Evolutionary conservation across 2,888 invertebrate genomes (phyloP).

Genomic region (Plagiodera versicolora): DNA sequence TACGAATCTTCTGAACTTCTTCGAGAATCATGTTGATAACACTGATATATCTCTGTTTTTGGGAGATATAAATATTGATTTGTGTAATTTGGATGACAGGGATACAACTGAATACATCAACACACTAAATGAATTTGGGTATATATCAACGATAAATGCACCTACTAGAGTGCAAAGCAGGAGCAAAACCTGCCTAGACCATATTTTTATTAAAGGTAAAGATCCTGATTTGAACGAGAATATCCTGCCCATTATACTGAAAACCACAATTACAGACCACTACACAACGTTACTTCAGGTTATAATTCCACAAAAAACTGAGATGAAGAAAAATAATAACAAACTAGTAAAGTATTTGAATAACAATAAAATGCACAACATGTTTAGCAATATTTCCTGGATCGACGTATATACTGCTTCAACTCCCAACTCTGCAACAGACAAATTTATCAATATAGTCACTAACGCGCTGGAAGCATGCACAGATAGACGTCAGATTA

Average conservation of each 20-base stretch:
- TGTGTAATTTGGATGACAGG: background rate
- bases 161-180: background rate
- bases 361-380: background rate
- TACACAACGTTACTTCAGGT: background rate
- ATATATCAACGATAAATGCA: slow-evolving; percentile 5
- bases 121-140: background rate
- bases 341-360: background rate
- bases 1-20: background rate
- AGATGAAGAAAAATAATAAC: background rate
- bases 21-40: background rate
- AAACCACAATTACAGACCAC: background rate
- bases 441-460: background rate
- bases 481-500: background rate
- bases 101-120: background rate
- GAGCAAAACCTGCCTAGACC: background rate
- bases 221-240: background rate
- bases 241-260: background rate
- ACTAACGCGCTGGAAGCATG: background rate
- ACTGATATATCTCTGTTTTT: background rate
- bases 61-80: slow-evolving; percentile 1
- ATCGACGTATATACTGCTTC: background rate
- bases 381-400: slow-evolving; percentile 1
- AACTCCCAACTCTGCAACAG: slow-evolving; percentile 1
- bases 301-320: background rate
- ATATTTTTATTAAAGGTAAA: background rate